Percentiles rank a stretch among this genome's conserved stretches.
These are phyloP conservation scores for Nemopilema nomurai DNA, from an alignment of 30 jellyfish, hydroid and myxozoan genomes.

Conservation along the genomic window DNA sequence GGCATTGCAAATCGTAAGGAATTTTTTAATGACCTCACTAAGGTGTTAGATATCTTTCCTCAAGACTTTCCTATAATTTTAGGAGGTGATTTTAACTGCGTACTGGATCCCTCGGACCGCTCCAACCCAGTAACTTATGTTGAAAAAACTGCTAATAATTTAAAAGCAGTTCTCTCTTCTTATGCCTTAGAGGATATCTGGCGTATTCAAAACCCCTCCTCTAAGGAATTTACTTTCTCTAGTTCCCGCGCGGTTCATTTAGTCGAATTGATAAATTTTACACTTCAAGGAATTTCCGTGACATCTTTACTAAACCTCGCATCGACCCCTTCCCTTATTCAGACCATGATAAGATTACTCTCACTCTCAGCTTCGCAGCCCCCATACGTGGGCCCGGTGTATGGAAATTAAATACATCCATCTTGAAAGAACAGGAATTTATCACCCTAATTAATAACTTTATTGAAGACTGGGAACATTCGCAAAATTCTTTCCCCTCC, in stretches of 20 bases:
- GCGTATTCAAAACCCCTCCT: constrained; percentile 3
- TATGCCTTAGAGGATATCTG: constrained; percentile 21
- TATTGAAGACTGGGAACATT: not conserved
- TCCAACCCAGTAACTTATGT: not conserved
- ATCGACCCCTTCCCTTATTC: constrained; percentile 13
- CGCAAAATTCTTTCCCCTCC: not conserved
- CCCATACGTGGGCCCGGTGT: constrained; percentile 7
- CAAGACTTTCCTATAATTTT: not conserved
- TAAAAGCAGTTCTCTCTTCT: not conserved
- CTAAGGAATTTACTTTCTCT: not conserved
- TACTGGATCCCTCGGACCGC: not conserved
- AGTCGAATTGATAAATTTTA: constrained; percentile 8
- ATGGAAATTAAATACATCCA: constrained; percentile 11
- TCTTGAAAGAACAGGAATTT: constrained; percentile 4
- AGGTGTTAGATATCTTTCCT: not conserved
- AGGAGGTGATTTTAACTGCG: constrained; percentile 36
- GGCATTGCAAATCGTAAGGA: constrained; percentile 6
- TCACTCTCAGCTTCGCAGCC: not conserved
- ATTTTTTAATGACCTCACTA: not conserved
- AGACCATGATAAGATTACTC: constrained; percentile 4
- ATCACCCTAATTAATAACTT: not conserved
- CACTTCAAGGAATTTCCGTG: constrained; percentile 10
- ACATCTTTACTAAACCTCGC: not conserved
- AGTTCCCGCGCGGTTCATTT: constrained; percentile 1
- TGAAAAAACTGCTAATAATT: not conserved